phyloP scores from a whole-genome alignment of 2,888 invertebrate species.

The Stramonita haemastoma region DNA sequence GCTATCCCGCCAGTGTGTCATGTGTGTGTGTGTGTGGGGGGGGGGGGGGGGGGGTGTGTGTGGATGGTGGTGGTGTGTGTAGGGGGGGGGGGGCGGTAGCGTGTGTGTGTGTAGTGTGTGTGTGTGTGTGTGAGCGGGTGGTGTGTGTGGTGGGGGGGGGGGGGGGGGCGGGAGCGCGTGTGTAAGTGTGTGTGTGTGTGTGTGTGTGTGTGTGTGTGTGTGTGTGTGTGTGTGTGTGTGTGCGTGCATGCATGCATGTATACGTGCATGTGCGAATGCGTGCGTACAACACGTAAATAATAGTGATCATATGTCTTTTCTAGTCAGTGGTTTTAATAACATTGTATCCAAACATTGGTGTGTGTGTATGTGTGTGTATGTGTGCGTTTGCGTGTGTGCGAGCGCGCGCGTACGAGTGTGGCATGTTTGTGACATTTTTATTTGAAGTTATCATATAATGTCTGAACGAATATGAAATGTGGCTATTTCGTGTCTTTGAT shows the following conservation, averaged over 20 bases:
- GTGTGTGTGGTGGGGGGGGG: background rate
- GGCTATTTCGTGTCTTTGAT: no score
- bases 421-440: no score
- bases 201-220: slow-evolving; percentile 15
- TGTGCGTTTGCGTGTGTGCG: slow-evolving; percentile 28
- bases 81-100: slow-evolving; percentile 1
- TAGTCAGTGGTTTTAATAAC: no score
- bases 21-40: background rate
- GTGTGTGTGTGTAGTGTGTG: slow-evolving; percentile 29
- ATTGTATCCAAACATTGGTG: background rate
- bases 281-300: no score
- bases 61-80: background rate
- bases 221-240: background rate
- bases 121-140: slow-evolving; percentile 22
- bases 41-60: background rate
- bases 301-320: no score
- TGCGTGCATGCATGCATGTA: background rate
- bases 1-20: no score
- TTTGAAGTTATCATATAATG: no score
- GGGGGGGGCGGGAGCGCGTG: background rate
- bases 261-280: slow-evolving; percentile 9
- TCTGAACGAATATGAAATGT: no score
- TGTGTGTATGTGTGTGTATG: slow-evolving; percentile 25
- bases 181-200: slow-evolving; percentile 31
- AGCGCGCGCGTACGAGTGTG: background rate